Base-by-base conservation (phyloP, 1,140 invertebrate genomes). In the Chionoecetes opilio region DNA sequence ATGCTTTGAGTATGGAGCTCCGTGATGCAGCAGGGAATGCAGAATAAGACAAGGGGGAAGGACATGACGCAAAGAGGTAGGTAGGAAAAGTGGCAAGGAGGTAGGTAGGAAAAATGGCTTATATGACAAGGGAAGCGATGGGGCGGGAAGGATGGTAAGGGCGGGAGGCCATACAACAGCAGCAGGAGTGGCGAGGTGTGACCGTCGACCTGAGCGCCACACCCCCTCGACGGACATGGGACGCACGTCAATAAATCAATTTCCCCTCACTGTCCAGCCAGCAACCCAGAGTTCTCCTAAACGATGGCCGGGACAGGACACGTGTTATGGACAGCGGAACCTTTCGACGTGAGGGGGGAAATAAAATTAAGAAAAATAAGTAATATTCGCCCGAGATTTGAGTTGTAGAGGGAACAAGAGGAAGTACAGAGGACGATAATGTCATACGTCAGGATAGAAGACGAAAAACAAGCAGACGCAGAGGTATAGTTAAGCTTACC, bases 241-340 rank as follows among this genome's bases (percentile, higher is more conserved):
- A 11, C 21, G n/a, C 63, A n/a, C 21, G 63, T 75, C 63, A 75
- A 75, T 75, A 75, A 75, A 75, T 75, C 63, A 75, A 75, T 75
- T 75, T 75, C n/a, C 26, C 63, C n/a, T 75, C 63, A 75, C 63
- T 17, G 63, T 75, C 63, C 63, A 75, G 63, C 63, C n/a, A 75
- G 21, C n/a, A n/a, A 75, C 63, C n/a, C 63, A 26, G 63, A n/a
- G 63, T 26, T n/a, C 63, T n/a, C 21, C 63, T 75, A 75, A 75
- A 26, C 63, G 63, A 75, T 75, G n/a, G 63, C 21, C 63, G 63
- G 63, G n/a, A 75, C 63, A 75, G 0, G 63, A 75, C 63, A 26
- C 21, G 26, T 26, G 63, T 75, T 75, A 75, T 75, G 63, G n/a
- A 75, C 63, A 75, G 63, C n/a, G n/a, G 6, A 75, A n/a, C 21